Evolutionary conservation across 2,113 vertebrate species (phyloP), one percentile per base, ranked within the genome.

Genomic region (Passerina amoena): DNA sequence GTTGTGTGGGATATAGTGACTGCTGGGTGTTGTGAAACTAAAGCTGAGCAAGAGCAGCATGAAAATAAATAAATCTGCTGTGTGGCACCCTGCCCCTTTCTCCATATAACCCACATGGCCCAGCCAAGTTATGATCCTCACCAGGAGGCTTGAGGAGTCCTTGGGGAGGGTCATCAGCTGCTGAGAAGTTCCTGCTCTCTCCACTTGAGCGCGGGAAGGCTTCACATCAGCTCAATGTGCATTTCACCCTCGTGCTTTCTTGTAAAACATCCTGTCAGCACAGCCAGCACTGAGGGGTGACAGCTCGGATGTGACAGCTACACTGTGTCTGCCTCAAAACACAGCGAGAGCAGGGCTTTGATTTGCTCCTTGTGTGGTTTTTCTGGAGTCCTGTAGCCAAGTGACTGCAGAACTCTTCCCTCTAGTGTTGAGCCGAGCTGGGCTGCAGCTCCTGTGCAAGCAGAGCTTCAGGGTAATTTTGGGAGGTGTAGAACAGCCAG

Each of bases 391-490:
- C 20, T 11, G 20, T 7, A 63, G 73, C 13, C 30, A 30, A 30
- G 20, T 11, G 12, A 79, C 68, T 90, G 92, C 90, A 35, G 57
- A 86, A 86, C 88, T 92, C 88, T 96, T 90, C 95, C 92, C 96
- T 93, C 93, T 95, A 66, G 95, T n/a, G 90, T 96, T 96, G 59
- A 64, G 45, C 81, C 9, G 66, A 37, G 90, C 79, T 73, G 3
- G 7, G 69, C 91, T 30, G 89, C 81, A 75, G 57, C 53, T 75
- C 40, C 12, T 6, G 51, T 54, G 31, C 11, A 4, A 37, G 4
- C 1, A 2, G 3, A 38, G 72, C 64, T 40, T 15, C 20, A 16
- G 1, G n/a, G 65, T 14, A 75, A 57, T 14, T 48, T 35, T 14
- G 11, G 37, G 85, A 22, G 23, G 15, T 20, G 56, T 6, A 2